Base-by-base conservation (phyloP, 2,888 invertebrate genomes). In the Leptinotarsa haldemani region DNA sequence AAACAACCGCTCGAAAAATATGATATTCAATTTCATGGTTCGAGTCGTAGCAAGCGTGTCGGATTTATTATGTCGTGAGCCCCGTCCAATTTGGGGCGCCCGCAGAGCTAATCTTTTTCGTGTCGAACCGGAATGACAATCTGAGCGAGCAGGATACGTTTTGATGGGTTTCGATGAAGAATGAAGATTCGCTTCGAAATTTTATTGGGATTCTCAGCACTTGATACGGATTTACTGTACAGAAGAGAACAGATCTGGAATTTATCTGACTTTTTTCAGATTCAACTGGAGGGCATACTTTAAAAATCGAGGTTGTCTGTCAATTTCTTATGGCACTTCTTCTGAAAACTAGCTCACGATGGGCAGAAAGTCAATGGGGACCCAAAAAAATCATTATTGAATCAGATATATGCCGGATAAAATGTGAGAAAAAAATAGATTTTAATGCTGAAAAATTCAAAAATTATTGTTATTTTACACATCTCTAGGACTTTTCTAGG, bases 1-100 rank as follows among this genome's bases (percentile, higher is more conserved):
- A 61, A 61, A 61, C 61, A 30, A 25, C 25, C 61, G 30, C 30
- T n/a, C 22, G 61, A 61, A 30, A 61, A 61, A 61, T 61, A 61
- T 61, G 61, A 61, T 61, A 61, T 61, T 61, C 61, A 61, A 61
- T 61, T 61, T 61, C 61, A 61, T 61, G 61, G 61, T 61, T 61
- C 30, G 40, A 61, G 61, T n/a, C n/a, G 15, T 58, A 15, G 58
- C 20, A 25, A 58, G 58, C 58, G 61, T 61, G 61, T 61, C 61
- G 61, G 40, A 61, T 61, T 61, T 61, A 61, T 61, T 61, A 61
- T 61, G 25, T 61, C 61, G 22, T 56, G 56, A 56, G 56, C 56
- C 13, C 20, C 56, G 61, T 61, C 61, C 61, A 61, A 61, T 61
- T 61, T 61, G 61, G 25, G 61, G 40, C 61, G 61, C 61, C 30